Evolutionary conservation across 1,140 invertebrate genomes (phyloP).

Genomic region (Caerostris darwini): DNA sequence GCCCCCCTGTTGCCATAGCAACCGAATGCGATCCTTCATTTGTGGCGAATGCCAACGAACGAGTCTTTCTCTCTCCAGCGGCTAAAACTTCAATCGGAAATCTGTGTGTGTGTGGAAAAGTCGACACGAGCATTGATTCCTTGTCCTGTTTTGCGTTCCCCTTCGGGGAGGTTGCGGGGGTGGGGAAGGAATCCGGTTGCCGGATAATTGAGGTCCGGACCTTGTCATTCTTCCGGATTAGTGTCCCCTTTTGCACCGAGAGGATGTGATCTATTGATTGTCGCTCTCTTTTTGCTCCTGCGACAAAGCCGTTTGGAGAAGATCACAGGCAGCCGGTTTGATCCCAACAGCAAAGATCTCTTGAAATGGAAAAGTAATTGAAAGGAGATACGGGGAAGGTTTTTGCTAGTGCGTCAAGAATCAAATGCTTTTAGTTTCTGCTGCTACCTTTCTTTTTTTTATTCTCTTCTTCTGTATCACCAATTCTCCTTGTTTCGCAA

Average conservation of each 20-base stretch:
- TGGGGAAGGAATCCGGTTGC: constrained; percentile 60
- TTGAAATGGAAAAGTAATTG: constrained; percentile 38
- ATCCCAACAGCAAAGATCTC: constrained; percentile 50
- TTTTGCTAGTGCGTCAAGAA: background rate
- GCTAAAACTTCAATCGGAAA: constrained; percentile 69
- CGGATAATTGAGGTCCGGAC: constrained; percentile 77
- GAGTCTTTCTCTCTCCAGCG: background rate
- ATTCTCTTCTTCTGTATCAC: too few species aligned
- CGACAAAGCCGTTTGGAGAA: constrained; percentile 28
- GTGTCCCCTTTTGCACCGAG: constrained; percentile 67
- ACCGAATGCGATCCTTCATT: constrained; percentile 74
- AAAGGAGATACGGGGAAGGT: background rate
- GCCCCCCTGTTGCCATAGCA: constrained; percentile 59
- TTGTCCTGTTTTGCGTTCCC: constrained; percentile 36
- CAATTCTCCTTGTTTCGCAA: background rate
- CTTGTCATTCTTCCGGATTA: constrained; percentile 77
- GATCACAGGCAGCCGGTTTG: constrained; percentile 45
- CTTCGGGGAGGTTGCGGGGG: background rate
- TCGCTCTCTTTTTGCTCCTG: constrained; percentile 36
- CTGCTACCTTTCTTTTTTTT: background rate
- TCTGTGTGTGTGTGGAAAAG: constrained; percentile 65
- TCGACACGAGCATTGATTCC: constrained; percentile 58
- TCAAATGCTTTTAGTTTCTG: background rate
- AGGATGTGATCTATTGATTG: constrained; percentile 73
- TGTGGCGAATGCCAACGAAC: constrained; percentile 27